A percentile compares a stretch with the other conserved stretches of the same genome.
Conservation (phyloP, 2,113 vertebrate species). For the Dasyurus viverrinus region DNA sequence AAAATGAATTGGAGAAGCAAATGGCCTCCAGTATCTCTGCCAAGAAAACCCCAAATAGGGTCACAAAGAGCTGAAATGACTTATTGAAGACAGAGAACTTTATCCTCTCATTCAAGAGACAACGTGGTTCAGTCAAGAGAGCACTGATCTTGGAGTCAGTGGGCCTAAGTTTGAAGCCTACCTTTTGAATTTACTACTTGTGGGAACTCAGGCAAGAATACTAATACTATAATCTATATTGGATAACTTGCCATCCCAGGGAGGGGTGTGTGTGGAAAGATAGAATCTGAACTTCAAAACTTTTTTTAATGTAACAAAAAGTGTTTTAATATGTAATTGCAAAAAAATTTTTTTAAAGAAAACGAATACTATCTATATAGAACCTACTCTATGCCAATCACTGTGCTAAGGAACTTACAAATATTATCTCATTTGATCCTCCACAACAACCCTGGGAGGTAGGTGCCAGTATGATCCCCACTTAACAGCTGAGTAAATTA, state of each 20-base stretch:
- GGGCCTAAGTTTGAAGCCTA: not conserved
- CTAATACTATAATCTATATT: no score
- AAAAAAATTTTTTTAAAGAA: not conserved
- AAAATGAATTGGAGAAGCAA: no score
- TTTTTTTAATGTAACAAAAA: no score
- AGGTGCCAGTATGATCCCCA: not conserved
- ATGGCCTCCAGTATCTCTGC: not conserved
- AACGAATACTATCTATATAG: no score
- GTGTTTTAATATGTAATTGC: no score
- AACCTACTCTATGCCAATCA: not conserved
- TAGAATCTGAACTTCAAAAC: no score
- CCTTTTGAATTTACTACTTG: not conserved
- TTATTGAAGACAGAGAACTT: not conserved
- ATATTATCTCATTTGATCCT: not conserved
- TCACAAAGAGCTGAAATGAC: not conserved
- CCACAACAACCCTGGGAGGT: not conserved
- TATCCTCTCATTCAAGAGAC: not conserved
- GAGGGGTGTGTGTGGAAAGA: no score
- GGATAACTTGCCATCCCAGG: no score
- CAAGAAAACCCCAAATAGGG: not conserved
- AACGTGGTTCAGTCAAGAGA: not conserved
- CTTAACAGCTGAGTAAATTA: not conserved
- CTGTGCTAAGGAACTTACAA: not conserved
- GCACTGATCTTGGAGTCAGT: not conserved
- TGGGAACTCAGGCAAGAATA: not conserved